Conservation (phyloP, 2,888 invertebrate genomes). For the Melanophora roralis region DNA sequence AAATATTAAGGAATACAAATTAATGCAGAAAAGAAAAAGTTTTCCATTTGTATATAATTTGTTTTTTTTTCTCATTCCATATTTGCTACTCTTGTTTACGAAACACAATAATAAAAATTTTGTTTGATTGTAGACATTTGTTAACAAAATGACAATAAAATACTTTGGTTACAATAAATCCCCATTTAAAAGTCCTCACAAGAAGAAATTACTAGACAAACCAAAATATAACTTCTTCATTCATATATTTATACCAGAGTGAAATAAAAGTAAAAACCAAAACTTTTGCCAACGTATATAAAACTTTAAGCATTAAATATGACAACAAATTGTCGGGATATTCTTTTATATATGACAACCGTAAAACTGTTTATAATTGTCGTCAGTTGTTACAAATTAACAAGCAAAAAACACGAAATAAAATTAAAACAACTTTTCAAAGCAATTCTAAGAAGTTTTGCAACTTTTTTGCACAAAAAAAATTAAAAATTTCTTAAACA, state of each 20-base stretch:
- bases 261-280: constrained; percentile 20
- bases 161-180: constrained; percentile 57
- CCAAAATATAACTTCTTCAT: not conserved
- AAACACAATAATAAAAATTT: constrained; percentile 53
- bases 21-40: constrained; percentile 51
- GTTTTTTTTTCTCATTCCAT: constrained; percentile 1
- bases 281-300: constrained; percentile 44
- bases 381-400: constrained; percentile 15
- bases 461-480: constrained; percentile 1
- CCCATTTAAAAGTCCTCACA: constrained; percentile 53
- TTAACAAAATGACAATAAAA: constrained; percentile 57
- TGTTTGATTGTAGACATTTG: constrained; percentile 61
- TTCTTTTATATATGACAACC: constrained; percentile 34
- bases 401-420: not conserved
- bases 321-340: constrained; percentile 43
- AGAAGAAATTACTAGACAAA: constrained; percentile 23
- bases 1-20: constrained; percentile 56
- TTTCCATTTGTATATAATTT: constrained; percentile 52
- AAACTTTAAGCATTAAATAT: constrained; percentile 54
- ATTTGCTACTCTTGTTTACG: not conserved
- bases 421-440: constrained; percentile 7
- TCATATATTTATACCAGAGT: constrained; percentile 11
- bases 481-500: constrained; percentile 22
- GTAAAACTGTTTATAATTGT: constrained; percentile 3
- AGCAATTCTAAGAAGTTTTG: not conserved